Evolutionary conservation across 2,888 invertebrate species (phyloP).

Genomic region (Oxyscelio sp.): DNA sequence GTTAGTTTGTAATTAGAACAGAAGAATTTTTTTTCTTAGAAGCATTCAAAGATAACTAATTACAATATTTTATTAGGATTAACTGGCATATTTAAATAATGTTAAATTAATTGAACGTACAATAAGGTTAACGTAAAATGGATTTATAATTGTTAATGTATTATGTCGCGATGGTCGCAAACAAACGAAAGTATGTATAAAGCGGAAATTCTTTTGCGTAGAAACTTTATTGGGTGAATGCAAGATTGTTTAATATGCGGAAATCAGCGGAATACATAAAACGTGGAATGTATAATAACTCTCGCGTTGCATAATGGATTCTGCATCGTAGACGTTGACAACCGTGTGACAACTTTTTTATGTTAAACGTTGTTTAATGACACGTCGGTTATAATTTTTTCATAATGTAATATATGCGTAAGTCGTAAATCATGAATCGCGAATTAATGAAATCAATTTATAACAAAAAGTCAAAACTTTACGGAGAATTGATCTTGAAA

Average conservation of each 20-base stretch:
- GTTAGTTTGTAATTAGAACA: constrained; percentile 34
- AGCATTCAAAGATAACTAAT: constrained; percentile 4
- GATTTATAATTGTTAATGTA: constrained; percentile 14
- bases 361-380: constrained; percentile 62
- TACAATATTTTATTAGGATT: background rate
- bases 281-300: constrained; percentile 73
- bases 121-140: background rate
- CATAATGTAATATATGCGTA: too few species aligned
- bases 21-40: constrained; percentile 37
- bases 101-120: background rate
- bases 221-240: constrained; percentile 61
- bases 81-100: background rate
- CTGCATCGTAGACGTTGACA: constrained; percentile 65
- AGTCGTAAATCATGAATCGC: too few species aligned
- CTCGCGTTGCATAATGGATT: constrained; percentile 71
- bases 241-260: constrained; percentile 72
- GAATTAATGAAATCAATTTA: too few species aligned
- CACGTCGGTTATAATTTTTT: constrained; percentile 9
- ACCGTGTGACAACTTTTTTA: constrained; percentile 60
- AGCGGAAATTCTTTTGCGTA: constrained; percentile 44
- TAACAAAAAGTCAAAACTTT: too few species aligned
- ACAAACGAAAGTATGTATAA: constrained; percentile 28
- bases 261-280: constrained; percentile 72
- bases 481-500: too few species aligned
- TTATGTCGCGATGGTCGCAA: constrained; percentile 9